Base-by-base conservation (phyloP, 1,140 invertebrate genomes). In the Camponotus floridanus region DNA sequence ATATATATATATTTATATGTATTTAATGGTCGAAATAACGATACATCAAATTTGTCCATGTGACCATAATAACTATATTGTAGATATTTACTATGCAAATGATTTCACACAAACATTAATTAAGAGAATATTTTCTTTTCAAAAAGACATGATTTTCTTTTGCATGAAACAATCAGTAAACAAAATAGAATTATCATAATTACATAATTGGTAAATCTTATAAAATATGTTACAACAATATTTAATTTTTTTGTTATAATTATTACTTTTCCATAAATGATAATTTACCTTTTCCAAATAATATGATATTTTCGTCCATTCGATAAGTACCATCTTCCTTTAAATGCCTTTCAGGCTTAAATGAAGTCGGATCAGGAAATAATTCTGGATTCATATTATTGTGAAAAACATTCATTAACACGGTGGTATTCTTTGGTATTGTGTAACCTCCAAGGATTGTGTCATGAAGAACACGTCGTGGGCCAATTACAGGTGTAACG, bases 331-430 rank as follows among this genome's bases (percentile, higher is more conserved):
- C 94, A 78, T 94, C 61, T 61, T 96, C 93, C 3, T 26, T 15
- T 0, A 97, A 70, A 90, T 97, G 97, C 89, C 98, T 95, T 91
- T 98, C 97, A 0, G 98, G 98, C 18, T 96, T 95, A 91, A 98
- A 98, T 21, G 92, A 92, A 6, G 96, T 92, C 0, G 98, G 97
- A 76, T 98, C 96, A 0, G 95, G 94, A 96, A 96, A 98, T 55
- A 96, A 90, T 13, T 95, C 87, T 3, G 95, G 93, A 88, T 97
- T 96, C 65, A 95, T 95, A 88, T 97, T 96, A n/a, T 97, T 94
- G n/a, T 96, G 96, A 21, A 95, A 95, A 15, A 97, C 61, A 83
- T 97, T 96, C 1, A 97, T 96, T 0, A 98, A 90, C 7, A 98
- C 91, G 1, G 96, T 96, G 3, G 96, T 94, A 55, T 97, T 95